Evolutionary conservation across 2,797 vertebrate species (phyloP).

Genomic region (Amblyraja radiata): DNA sequence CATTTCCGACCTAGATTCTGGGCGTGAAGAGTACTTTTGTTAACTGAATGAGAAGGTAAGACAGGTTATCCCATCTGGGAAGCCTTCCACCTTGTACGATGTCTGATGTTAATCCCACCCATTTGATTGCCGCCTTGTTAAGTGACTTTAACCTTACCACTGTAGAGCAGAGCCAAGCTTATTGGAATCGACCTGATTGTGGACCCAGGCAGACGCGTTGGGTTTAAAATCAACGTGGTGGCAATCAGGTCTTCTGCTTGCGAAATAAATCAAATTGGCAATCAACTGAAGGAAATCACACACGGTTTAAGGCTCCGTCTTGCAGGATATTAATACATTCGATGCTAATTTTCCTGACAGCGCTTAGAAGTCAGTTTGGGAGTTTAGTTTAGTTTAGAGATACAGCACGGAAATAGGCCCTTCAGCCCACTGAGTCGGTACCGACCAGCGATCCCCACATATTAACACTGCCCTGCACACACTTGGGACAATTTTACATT

Average conservation of each 20-base stretch:
- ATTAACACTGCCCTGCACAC: no score
- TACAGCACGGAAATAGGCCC: no score
- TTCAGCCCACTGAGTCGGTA: no score
- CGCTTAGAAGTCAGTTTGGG: not conserved
- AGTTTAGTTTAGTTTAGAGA: not conserved
- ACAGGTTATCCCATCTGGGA: not conserved
- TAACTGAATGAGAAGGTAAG: not conserved
- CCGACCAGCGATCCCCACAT: no score
- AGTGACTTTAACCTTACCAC: not conserved
- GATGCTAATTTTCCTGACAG: not conserved
- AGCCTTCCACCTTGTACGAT: no score
- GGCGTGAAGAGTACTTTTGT: not conserved
- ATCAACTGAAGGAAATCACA: no score
- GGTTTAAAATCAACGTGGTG: not conserved
- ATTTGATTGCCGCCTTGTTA: not conserved
- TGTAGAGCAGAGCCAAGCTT: not conserved
- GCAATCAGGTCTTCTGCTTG: not conserved
- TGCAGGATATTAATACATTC: not conserved
- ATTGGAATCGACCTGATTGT: not conserved
- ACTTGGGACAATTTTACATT: no score
- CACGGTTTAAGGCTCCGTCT: not conserved
- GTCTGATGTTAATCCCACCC: not conserved
- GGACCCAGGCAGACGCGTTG: not conserved
- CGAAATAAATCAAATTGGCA: not conserved
- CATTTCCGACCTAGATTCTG: not conserved